A percentile compares a stretch with the other conserved stretches of the same genome.
Conservation (phyloP, 2,888 invertebrate genomes). For the Aricia artaxerxes region DNA sequence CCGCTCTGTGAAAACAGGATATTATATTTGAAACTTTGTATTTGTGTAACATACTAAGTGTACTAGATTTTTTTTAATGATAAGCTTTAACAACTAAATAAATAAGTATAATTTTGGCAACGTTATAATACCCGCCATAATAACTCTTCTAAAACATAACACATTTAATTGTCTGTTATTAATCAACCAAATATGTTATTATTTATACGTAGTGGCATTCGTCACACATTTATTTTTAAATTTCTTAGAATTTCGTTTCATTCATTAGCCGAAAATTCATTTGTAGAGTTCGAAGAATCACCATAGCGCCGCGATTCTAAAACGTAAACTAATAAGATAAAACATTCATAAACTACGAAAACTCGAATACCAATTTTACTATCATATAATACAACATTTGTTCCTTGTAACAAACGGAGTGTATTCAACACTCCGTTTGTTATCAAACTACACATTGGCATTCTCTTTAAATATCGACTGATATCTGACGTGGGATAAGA, state of each 20-base stretch:
- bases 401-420: too few species aligned
- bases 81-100: background rate
- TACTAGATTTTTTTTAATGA: background rate
- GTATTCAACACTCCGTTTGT: too few species aligned
- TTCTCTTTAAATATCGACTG: too few species aligned
- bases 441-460: too few species aligned
- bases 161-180: background rate
- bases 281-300: background rate
- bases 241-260: conserved; percentile 11
- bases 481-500: too few species aligned
- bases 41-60: background rate
- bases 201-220: background rate
- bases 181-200: background rate
- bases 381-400: too few species aligned
- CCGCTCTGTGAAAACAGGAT: background rate
- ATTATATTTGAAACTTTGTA: background rate
- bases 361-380: background rate
- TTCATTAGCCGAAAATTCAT: conserved; percentile 5
- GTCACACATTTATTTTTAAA: background rate
- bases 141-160: background rate
- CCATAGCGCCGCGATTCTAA: background rate
- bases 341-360: background rate
- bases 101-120: background rate
- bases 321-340: background rate
- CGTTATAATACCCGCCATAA: background rate